Evolutionary conservation across 1,140 invertebrate species (phyloP), one percentile per base, ranked within the genome.

Genomic region (Branchinecta lindahli): DNA sequence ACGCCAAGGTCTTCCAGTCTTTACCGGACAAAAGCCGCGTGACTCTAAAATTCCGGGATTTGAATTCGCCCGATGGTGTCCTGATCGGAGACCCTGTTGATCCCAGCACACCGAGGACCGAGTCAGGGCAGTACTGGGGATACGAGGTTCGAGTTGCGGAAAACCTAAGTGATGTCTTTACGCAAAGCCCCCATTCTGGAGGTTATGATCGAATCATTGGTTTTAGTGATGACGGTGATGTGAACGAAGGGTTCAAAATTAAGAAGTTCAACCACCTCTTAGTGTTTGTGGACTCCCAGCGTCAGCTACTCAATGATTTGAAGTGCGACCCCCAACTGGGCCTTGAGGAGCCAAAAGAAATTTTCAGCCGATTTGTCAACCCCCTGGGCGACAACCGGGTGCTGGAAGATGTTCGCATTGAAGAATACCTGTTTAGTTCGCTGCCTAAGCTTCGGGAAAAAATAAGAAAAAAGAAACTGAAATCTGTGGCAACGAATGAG

Each of bases 251-350:
- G 18, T 18, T 68, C 10, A 69, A 69, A 18, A 66, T 80, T 21
- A 70, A 67, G 20, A 65, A 80, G 65, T 94, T 88, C 73, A 86
- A 87, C 73, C 92, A 91, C 80, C 81, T 84, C 52, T 78, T 98
- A 0, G 84, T 97, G 69, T 87, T 96, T 7, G 96, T 98, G 85
- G 94, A 94, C 69, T 96, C 95, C 7, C 77, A 98, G 18, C 83
- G 88, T 75, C 96, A 96, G 21, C 82, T 98, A 45, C 94, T 98
- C 82, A 83, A 85, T 67, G 90, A 91, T 47, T 74, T 98, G 44
- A 88, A 95, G 75, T 84, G 83, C 77, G 96, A 99, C 81, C 84
- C 87, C 71, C 81, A 85, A 70, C 76, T 94, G 15, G 77, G 87
- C 66, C 83, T 86, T 5, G 85, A 91, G 74, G 89, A 96, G 79